A percentile compares a stretch with the other conserved stretches of the same genome.
Conservation (phyloP, 2,113 vertebrate species). For the Podarcis muralis region DNA sequence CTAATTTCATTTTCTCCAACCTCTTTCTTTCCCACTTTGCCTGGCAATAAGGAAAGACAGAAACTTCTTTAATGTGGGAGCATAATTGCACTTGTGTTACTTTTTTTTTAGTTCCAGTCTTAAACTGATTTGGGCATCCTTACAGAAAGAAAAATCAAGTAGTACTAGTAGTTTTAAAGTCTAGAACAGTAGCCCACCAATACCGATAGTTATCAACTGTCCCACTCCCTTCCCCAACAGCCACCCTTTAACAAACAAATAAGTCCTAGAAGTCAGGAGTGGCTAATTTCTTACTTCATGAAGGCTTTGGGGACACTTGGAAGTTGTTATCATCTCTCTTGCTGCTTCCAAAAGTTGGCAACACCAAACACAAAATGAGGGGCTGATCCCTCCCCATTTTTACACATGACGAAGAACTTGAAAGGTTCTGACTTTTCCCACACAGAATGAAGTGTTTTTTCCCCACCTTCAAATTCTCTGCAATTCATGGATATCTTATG, state of each 20-base stretch:
- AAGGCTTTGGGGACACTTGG: not conserved
- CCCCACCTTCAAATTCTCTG: not conserved
- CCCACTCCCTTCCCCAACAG: not conserved
- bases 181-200: not conserved
- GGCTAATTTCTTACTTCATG: not conserved
- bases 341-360: not conserved
- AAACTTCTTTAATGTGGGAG: not conserved
- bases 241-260: not conserved
- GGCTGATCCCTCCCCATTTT: too few species aligned
- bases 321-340: not conserved
- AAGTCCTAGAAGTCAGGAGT: too few species aligned
- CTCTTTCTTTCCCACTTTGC: not conserved
- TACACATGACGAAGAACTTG: not conserved
- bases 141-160: not conserved
- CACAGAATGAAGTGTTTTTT: not conserved
- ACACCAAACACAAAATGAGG: not conserved
- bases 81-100: not conserved
- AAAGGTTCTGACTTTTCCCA: not conserved
- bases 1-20: not conserved
- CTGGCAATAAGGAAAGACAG: not conserved
- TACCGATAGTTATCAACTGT: not conserved
- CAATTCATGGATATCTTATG: not conserved
- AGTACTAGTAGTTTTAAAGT: not conserved
- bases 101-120: not conserved
- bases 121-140: not conserved